phyloP scores from a whole-genome alignment of 2,888 invertebrate species.

The Teleiodes luculella region DNA sequence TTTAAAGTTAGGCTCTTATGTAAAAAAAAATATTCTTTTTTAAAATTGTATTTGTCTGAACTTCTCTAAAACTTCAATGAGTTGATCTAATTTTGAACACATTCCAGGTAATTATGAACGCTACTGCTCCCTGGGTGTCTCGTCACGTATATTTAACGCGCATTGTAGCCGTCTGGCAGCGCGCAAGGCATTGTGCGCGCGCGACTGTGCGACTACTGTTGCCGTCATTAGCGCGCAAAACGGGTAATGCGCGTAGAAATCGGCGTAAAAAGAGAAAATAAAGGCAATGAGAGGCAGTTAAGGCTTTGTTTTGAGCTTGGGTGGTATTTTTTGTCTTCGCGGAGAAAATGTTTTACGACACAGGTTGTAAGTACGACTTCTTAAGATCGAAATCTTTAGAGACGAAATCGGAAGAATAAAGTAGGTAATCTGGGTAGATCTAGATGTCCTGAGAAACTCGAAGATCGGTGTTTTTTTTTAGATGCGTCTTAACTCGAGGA shows the following conservation, averaged over 20 bases:
- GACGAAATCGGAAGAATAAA: no score
- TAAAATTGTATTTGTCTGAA: no score
- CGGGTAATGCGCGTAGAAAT: conserved; percentile 39
- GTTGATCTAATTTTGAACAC: conserved; percentile 13
- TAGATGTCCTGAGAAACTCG: no score
- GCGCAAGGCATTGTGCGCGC: conserved; percentile 38
- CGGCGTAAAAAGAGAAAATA: conserved; percentile 27
- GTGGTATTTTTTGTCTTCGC: conserved; percentile 9
- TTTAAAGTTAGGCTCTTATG: no score
- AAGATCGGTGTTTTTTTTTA: no score
- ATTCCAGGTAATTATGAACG: conserved; percentile 44
- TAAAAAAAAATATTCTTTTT: no score
- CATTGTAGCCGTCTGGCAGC: conserved; percentile 44
- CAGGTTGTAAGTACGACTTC: no score
- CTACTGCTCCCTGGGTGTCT: conserved; percentile 58
- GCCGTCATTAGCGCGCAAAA: conserved; percentile 33
- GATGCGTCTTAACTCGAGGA: no score
- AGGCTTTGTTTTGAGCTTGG: conserved; percentile 23
- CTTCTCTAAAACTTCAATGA: no score
- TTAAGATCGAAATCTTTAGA: no score
- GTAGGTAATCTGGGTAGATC: no score
- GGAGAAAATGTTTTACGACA: neutral
- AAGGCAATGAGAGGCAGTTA: conserved; percentile 23
- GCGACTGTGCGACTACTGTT: conserved; percentile 36
- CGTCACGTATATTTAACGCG: conserved; percentile 55